Evolutionary conservation across 2,113 vertebrate genomes (phyloP), one percentile per base, ranked within the genome.

Genomic region (Procavia capensis): DNA sequence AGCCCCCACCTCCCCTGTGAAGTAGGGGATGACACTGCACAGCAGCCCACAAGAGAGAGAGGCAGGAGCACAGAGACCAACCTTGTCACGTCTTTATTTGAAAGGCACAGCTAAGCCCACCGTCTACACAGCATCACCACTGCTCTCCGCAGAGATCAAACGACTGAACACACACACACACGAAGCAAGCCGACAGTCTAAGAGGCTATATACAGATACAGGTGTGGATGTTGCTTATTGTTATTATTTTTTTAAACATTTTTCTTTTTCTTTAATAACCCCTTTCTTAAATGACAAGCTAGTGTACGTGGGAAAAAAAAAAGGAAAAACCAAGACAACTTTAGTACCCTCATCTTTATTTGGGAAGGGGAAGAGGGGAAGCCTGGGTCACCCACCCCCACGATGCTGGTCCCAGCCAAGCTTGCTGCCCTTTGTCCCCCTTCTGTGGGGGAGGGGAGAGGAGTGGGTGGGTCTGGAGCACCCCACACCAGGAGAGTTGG

Each of bases 41-140:
- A 63, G 78, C 85, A 80, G 72, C 92, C 86, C 36, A 0, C 19
- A 41, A 91, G 85, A 90, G 47, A 76, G 31, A 96, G 86, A 97
- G 70, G 79, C 91, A 90, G 88, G 82, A 17, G 96, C 88, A 85
- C 91, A 3, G 83, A 11, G 10, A 57, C 50, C 85, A 93, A 99
- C 98, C 98, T 98, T 99, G 98, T 97, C 97, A 98, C 98, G 96
- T 98, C 97, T 99, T 98, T 98, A 98, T 98, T 99, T 98, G 98
- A 98, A 99, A 99, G 98, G 98, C 98, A 99, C 98, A 98, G 98
- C 98, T 98, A 98, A 94, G 97, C 97, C 98, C 98, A 97, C 98
- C 98, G 98, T 98, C 94, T 90, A 98, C 96, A 98, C 98, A 98
- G 98, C 96, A 96, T 97, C 97, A 97, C 95, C 96, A 97, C 98